Evolutionary conservation across 2,888 invertebrate genomes (phyloP).

Genomic region (Tuta absoluta): DNA sequence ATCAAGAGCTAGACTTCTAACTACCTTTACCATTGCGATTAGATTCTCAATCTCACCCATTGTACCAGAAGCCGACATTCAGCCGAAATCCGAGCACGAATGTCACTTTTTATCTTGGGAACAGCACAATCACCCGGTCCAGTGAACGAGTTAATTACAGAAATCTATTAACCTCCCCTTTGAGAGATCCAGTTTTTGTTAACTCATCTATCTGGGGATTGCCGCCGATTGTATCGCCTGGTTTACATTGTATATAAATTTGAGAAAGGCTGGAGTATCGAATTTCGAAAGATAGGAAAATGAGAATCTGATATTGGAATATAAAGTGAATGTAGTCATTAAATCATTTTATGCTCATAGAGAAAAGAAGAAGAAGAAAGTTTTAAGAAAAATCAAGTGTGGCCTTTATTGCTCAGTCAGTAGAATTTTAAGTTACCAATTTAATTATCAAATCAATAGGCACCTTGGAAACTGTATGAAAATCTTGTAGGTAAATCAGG

Average conservation of each 20-base stretch:
- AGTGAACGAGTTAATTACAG: slow-evolving; percentile 80
- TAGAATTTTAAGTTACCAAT: too few species aligned
- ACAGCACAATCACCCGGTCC: slow-evolving; percentile 77
- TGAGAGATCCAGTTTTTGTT: slow-evolving; percentile 62
- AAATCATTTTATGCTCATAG: too few species aligned
- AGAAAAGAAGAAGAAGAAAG: too few species aligned
- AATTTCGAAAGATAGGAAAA: too few species aligned
- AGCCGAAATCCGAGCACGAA: slow-evolving; percentile 42
- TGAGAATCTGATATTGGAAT: background rate
- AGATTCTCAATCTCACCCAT: background rate
- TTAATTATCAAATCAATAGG: too few species aligned
- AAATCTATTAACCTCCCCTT: slow-evolving; percentile 78
- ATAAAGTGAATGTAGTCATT: too few species aligned
- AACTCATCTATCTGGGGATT: slow-evolving; percentile 61
- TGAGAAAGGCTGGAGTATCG: background rate
- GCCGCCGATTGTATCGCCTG: slow-evolving; percentile 52
- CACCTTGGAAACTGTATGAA: too few species aligned
- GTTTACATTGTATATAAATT: slow-evolving; percentile 4
- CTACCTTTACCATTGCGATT: background rate
- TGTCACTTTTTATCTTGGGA: slow-evolving; percentile 57
- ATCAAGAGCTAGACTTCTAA: background rate
- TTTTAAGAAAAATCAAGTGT: too few species aligned
- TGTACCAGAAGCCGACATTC: slow-evolving; percentile 12
- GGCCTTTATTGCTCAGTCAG: too few species aligned
- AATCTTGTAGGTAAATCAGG: too few species aligned